Conservation (phyloP, 2,888 invertebrate species). For the Ptychoptera albimana region DNA sequence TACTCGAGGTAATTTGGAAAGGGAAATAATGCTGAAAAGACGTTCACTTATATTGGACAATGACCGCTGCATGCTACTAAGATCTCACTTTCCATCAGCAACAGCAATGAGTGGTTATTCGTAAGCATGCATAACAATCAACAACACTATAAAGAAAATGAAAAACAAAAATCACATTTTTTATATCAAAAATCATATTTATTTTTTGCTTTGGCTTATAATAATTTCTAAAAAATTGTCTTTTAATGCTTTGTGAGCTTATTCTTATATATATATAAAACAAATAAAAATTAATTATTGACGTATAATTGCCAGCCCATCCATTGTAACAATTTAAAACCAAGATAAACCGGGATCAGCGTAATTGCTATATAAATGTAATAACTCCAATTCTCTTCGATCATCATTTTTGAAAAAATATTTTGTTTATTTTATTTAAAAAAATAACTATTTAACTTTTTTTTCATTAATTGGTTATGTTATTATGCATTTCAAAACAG, state of each 20-base stretch:
- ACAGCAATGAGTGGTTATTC: conserved; percentile 37
- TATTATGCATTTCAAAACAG: too few relatives aligned
- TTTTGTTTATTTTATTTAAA: too few relatives aligned
- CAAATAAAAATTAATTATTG: conserved; percentile 26
- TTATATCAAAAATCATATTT: not conserved
- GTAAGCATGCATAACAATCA: not conserved
- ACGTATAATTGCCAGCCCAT: conserved; percentile 31
- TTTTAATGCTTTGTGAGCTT: too few relatives aligned
- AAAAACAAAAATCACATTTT: not conserved
- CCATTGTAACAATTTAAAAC: conserved; percentile 29
- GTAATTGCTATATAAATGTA: conserved; percentile 27
- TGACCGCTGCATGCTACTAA: conserved; percentile 39
- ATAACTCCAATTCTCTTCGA: conserved; percentile 23
- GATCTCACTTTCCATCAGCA: conserved; percentile 48
- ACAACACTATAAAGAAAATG: too few relatives aligned
- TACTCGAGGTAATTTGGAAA: conserved; percentile 38
- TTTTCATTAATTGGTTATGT: too few relatives aligned
- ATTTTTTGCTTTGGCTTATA: not conserved
- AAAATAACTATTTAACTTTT: too few relatives aligned
- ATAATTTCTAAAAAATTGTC: too few relatives aligned
- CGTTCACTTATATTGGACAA: conserved; percentile 46
- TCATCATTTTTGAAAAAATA: too few relatives aligned
- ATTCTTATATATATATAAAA: not conserved
- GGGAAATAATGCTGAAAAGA: conserved; percentile 48
- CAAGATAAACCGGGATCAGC: conserved; percentile 29